These are phyloP conservation scores for Pseudanteris insignis DNA, from an alignment of 2,888 invertebrate species.

Conservation along the genomic window DNA sequence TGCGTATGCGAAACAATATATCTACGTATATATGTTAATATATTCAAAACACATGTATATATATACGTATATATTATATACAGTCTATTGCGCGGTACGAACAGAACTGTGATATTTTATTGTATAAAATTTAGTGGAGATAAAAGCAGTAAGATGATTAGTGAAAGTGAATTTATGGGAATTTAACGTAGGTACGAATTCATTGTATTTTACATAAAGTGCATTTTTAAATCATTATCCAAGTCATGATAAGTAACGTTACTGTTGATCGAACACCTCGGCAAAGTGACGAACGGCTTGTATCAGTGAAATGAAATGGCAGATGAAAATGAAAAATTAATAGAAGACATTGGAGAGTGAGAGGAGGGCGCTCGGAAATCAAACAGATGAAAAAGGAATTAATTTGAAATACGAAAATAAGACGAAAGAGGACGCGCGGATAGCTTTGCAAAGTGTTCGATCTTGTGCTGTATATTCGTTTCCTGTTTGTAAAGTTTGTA, in stretches of 20 bases:
- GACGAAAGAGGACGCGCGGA: neutral
- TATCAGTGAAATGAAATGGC: too few species aligned
- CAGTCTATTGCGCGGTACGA: conserved; percentile 64
- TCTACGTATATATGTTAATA: conserved; percentile 45
- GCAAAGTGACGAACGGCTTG: neutral
- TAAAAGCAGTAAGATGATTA: conserved; percentile 28
- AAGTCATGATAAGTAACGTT: conserved; percentile 45
- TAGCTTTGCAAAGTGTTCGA: conserved; percentile 46
- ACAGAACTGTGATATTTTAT: conserved; percentile 67
- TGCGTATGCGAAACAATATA: conserved; percentile 55
- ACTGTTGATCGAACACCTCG: conserved; percentile 22
- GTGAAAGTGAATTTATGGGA: conserved; percentile 52
- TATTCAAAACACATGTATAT: conserved; percentile 45
- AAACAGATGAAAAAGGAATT: neutral
- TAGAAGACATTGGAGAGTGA: too few species aligned
- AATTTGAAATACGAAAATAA: neutral
- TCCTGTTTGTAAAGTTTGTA: conserved; percentile 57
- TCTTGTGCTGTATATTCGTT: conserved; percentile 57
- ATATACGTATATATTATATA: conserved; percentile 50
- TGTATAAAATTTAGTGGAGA: conserved; percentile 59
- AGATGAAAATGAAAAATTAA: too few species aligned
- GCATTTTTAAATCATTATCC: conserved; percentile 57
- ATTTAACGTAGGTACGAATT: conserved; percentile 55
- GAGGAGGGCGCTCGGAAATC: neutral
- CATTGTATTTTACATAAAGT: conserved; percentile 64